Percentiles rank a stretch among this genome's conserved stretches.
phyloP scores from a whole-genome alignment of 2,888 invertebrate species.

The Chymomyza amoena region DNA sequence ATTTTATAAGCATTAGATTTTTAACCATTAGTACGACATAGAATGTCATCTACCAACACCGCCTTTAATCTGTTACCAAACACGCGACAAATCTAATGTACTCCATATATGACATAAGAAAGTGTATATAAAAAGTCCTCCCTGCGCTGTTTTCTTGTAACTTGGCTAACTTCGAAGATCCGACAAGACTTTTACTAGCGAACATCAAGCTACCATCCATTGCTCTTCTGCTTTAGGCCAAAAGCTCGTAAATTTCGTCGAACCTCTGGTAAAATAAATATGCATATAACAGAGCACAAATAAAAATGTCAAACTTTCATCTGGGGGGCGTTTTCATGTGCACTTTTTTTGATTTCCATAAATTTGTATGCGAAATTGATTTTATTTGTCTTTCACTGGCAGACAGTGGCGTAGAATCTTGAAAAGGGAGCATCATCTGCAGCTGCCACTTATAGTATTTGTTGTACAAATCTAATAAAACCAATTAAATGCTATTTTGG shows the following conservation, averaged over 20 bases:
- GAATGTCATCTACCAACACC: too few relatives aligned
- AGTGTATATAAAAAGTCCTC: constrained; percentile 5
- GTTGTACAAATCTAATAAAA: constrained; percentile 60
- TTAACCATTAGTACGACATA: too few relatives aligned
- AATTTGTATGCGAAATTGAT: constrained; percentile 49
- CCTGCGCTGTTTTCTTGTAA: background rate
- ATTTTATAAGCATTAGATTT: too few relatives aligned
- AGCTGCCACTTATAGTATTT: background rate
- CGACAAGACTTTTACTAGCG: too few relatives aligned
- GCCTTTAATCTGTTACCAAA: too few relatives aligned
- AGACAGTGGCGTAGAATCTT: constrained; percentile 27
- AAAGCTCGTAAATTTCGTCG: constrained; percentile 50
- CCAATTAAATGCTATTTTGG: constrained; percentile 44
- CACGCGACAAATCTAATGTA: too few relatives aligned
- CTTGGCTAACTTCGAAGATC: background rate
- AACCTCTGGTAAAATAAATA: constrained; percentile 28
- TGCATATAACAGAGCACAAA: constrained; percentile 31
- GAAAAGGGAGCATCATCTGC: constrained; percentile 30
- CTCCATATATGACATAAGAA: too few relatives aligned
- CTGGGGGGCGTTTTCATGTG: constrained; percentile 50
- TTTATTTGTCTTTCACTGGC: constrained; percentile 7
- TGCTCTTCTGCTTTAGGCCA: background rate
- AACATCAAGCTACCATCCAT: background rate
- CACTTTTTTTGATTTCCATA: constrained; percentile 29
- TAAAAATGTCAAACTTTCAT: constrained; percentile 57